Base-by-base conservation (phyloP, 2,113 vertebrate genomes). In the Archilochus colubris region DNA sequence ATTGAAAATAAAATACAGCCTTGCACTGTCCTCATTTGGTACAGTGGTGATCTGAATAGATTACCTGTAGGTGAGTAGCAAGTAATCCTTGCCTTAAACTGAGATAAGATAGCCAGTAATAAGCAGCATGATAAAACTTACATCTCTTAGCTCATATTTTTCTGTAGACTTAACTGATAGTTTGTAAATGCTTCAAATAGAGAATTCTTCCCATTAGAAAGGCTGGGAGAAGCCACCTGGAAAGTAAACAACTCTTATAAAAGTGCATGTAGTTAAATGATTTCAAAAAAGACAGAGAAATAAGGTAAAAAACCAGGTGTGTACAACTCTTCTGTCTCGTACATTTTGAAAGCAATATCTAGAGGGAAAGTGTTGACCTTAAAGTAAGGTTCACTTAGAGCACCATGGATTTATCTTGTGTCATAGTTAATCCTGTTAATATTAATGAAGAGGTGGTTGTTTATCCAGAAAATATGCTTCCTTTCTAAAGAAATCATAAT, bases 91-190 rank as follows among this genome's bases (percentile, higher is more conserved):
- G 40, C 21, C 63, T 80, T 88, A 82, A 85, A 95, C 61, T 95
- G 92, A 23, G 61, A 86, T 86, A 95, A 95, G 90, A 89, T 8
- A 87, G 79, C 91, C 79, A 46, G 82, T 88, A 95, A 97, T 95
- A 97, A 94, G 92, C 91, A 85, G 88, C 81, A 87, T 97, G 74
- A 93, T 92, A 96, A 97, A 95, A 81, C 91, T 97, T 96, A 97
- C 95, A 96, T 94, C 27, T 9, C 89, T 91, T 33, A 7, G 43
- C 61, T 85, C 77, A 4, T 95, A 91, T 95, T 97, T 97, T 97
- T 93, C 87, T 83, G 96, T 81, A 83, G 82, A 87, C 43, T 95
- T 95, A 96, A 93, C 72, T 88, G 83, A 97, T 96, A 78, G 83
- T 74, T 96, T 94, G 30, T 96, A 22, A 76, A 62, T 67, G 79